phyloP scores from a whole-genome alignment of 2,888 invertebrate genomes.

The Synergus gifuensis region DNA sequence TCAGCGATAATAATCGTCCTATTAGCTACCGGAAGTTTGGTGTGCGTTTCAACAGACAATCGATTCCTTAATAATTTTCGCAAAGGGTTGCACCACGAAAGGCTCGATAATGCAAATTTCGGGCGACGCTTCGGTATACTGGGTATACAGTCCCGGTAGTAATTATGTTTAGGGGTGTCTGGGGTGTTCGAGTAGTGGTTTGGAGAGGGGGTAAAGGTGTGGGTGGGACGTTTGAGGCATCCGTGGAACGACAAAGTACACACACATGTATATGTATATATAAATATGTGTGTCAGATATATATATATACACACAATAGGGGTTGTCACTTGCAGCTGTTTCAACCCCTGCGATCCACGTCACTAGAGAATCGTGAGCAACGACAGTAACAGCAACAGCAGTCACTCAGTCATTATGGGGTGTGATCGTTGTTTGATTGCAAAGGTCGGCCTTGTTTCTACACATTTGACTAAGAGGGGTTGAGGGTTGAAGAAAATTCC shows the following conservation, averaged over 20 bases:
- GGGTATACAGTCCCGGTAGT: conserved; percentile 58
- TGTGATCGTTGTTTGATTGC: conserved; percentile 72
- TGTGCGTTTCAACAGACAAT: conserved; percentile 53
- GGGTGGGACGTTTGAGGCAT: conserved; percentile 41
- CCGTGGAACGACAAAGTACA: background rate
- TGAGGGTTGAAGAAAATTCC: background rate
- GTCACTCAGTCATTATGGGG: conserved; percentile 70
- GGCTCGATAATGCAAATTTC: conserved; percentile 68
- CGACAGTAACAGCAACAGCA: conserved; percentile 62
- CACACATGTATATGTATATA: background rate
- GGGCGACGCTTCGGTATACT: conserved; percentile 54
- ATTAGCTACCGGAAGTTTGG: conserved; percentile 31
- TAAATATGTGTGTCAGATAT: conserved; percentile 42
- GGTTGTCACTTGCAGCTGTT: conserved; percentile 72
- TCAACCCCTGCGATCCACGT: conserved; percentile 61
- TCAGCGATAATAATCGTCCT: conserved; percentile 37
- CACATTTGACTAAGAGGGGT: background rate
- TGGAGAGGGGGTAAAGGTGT: conserved; percentile 45
- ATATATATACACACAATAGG: conserved; percentile 56
- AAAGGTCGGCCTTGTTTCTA: conserved; percentile 59
- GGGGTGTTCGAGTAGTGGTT: conserved; percentile 40
- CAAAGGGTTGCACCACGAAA: conserved; percentile 46
- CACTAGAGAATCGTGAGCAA: conserved; percentile 23
- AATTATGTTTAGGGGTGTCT: conserved; percentile 62
- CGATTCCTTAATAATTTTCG: conserved; percentile 65